Percentiles rank a stretch among this genome's conserved stretches.
These are phyloP conservation scores for Diadromus collaris DNA, from an alignment of 2,888 invertebrate genomes.

Conservation along the genomic window DNA sequence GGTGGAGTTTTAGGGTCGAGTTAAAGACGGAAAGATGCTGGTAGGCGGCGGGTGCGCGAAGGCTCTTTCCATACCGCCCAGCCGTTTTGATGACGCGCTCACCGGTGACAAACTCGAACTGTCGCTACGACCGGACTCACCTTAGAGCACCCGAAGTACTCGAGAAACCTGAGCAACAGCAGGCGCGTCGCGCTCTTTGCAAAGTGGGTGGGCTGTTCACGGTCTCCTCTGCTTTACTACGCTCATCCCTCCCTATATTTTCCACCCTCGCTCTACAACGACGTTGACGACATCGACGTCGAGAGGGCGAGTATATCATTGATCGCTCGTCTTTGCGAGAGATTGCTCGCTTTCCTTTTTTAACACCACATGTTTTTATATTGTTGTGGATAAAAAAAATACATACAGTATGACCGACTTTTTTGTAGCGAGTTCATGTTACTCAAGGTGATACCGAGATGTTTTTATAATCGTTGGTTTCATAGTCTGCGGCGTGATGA, in stretches of 20 bases:
- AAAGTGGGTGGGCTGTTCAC: slow-evolving; percentile 13
- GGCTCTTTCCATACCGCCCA: slow-evolving; percentile 42
- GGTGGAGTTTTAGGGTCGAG: slow-evolving; percentile 41
- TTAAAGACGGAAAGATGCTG: slow-evolving; percentile 27
- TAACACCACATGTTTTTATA: slow-evolving; percentile 8
- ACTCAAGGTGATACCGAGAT: not conserved
- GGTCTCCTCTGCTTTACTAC: slow-evolving; percentile 25
- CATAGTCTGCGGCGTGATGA: not conserved
- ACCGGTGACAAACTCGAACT: slow-evolving; percentile 43
- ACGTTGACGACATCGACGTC: slow-evolving; percentile 22
- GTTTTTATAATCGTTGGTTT: not conserved
- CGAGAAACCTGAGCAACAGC: slow-evolving; percentile 34
- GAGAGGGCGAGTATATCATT: slow-evolving; percentile 47
- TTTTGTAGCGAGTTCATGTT: not conserved
- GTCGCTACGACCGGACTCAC: slow-evolving; percentile 43
- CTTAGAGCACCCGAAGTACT: slow-evolving; percentile 21
- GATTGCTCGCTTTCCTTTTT: slow-evolving; percentile 16
- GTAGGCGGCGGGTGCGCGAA: slow-evolving; percentile 30
- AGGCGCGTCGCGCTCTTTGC: slow-evolving; percentile 33
- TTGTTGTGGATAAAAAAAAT: not conserved
- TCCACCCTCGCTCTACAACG: slow-evolving; percentile 17
- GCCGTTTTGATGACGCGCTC: slow-evolving; percentile 39
- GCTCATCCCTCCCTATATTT: slow-evolving; percentile 14
- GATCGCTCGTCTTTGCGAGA: slow-evolving; percentile 40
- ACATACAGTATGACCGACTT: not conserved